These are phyloP conservation scores for Loripinus fragilis DNA, from an alignment of 2,888 invertebrate genomes.

Conservation along the genomic window DNA sequence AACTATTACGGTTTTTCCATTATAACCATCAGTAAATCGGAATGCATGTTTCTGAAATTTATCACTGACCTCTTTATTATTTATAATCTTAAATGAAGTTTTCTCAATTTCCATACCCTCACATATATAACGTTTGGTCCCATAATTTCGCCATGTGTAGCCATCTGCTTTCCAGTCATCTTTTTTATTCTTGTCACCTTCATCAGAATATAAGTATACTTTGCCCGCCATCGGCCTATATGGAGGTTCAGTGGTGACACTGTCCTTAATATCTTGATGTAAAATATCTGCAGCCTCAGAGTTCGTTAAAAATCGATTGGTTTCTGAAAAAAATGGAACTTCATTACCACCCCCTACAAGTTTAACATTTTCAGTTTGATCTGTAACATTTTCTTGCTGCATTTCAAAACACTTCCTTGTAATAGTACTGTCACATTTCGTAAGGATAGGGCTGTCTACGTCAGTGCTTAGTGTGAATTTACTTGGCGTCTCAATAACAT, in stretches of 20 bases:
- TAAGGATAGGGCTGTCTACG: neutral
- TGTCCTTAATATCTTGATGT: conserved; percentile 22
- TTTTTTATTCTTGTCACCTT: conserved; percentile 17
- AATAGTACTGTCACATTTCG: no score
- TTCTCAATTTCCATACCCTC: neutral
- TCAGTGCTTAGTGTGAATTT: conserved; percentile 1
- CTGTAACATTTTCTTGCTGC: no score
- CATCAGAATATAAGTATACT: conserved; percentile 22
- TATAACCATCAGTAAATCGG: neutral
- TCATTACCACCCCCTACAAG: conserved; percentile 14
- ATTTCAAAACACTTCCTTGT: no score
- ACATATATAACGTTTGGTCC: conserved; percentile 12
- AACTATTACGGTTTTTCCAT: neutral
- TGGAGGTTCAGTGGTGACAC: conserved; percentile 29
- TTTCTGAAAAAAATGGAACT: conserved; percentile 3
- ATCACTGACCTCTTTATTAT: neutral
- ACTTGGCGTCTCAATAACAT: neutral
- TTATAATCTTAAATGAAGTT: neutral
- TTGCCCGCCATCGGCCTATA: conserved; percentile 26
- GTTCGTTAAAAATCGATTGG: conserved; percentile 7
- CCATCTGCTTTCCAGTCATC: conserved; percentile 43
- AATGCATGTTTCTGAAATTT: neutral
- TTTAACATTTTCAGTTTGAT: neutral
- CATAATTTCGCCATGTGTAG: conserved; percentile 39
- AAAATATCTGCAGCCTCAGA: conserved; percentile 33